Conservation (phyloP, 2,113 vertebrate species). For the Dasyornis broadbenti region DNA sequence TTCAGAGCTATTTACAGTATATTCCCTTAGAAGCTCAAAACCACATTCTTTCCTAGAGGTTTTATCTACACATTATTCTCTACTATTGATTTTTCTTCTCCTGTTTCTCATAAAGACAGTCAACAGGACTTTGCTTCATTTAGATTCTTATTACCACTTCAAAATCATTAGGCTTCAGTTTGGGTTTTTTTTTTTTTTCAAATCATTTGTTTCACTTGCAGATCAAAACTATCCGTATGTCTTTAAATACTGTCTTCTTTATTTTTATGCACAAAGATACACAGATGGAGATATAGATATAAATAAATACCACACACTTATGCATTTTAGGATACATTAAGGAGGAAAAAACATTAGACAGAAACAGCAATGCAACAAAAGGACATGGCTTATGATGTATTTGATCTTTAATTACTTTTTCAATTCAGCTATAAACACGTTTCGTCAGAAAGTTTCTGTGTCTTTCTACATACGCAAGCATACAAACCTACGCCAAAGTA, state of each 20-base stretch:
- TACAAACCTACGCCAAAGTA: not conserved
- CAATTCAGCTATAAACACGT: not conserved
- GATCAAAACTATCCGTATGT: not conserved
- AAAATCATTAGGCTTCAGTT: not conserved
- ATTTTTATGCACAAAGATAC: not conserved
- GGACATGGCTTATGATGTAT: not conserved
- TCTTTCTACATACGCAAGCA: not conserved
- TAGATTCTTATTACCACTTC: not conserved
- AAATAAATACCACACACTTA: not conserved
- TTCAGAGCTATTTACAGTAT: not conserved
- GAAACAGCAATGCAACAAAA: not conserved
- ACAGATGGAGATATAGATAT: not conserved
- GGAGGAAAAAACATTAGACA: not conserved
- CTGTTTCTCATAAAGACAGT: not conserved
- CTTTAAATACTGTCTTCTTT: not conserved
- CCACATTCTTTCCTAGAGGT: not conserved
- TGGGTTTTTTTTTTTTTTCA: not conserved
- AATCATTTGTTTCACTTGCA: not conserved
- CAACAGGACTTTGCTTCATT: not conserved
- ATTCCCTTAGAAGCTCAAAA: not conserved
- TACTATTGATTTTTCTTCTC: not conserved
- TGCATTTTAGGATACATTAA: not conserved
- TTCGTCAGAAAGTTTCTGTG: not conserved
- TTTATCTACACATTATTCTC: not conserved
- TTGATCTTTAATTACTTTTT: not conserved